Conservation (phyloP, 2,888 invertebrate species). For the Leptinotarsa haldemani region DNA sequence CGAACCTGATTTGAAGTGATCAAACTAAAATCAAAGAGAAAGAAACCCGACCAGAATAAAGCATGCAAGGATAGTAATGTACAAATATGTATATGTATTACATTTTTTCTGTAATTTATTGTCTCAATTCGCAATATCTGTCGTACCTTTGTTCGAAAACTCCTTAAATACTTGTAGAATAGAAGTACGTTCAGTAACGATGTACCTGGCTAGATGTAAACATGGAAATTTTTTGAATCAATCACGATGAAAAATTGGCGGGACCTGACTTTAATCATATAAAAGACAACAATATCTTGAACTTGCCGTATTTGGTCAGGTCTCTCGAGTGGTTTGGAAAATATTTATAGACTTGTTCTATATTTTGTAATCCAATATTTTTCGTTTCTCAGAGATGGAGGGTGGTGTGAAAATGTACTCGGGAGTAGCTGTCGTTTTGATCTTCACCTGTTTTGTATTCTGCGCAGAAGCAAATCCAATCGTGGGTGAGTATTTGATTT, state of each 20-base stretch:
- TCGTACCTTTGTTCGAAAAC: constrained; percentile 23
- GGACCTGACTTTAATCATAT: constrained; percentile 18
- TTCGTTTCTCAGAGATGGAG: constrained; percentile 19
- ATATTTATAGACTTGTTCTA: constrained; percentile 2
- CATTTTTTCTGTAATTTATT: constrained; percentile 24
- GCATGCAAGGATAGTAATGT: constrained; percentile 9
- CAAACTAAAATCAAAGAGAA: constrained; percentile 16
- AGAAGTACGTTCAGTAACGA: constrained; percentile 21
- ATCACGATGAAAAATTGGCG: constrained; percentile 19
- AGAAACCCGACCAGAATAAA: constrained; percentile 9
- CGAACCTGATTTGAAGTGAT: constrained; percentile 9
- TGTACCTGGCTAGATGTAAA: constrained; percentile 27
- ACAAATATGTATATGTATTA: not conserved
- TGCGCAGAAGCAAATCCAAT: constrained; percentile 19
- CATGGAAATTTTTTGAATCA: constrained; percentile 22
- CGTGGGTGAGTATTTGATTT: constrained; percentile 18
- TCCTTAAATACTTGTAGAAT: constrained; percentile 23
- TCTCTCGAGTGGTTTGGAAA: constrained; percentile 16
- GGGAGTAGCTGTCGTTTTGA: constrained; percentile 22
- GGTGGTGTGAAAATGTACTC: constrained; percentile 14
- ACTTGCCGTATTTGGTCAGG: constrained; percentile 13
- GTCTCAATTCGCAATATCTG: constrained; percentile 28
- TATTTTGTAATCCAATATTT: constrained; percentile 6
- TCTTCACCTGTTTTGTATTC: constrained; percentile 6
- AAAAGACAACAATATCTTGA: constrained; percentile 17